phyloP scores from a whole-genome alignment of 2,113 vertebrate species.

The Girardinichthys multiradiatus region DNA sequence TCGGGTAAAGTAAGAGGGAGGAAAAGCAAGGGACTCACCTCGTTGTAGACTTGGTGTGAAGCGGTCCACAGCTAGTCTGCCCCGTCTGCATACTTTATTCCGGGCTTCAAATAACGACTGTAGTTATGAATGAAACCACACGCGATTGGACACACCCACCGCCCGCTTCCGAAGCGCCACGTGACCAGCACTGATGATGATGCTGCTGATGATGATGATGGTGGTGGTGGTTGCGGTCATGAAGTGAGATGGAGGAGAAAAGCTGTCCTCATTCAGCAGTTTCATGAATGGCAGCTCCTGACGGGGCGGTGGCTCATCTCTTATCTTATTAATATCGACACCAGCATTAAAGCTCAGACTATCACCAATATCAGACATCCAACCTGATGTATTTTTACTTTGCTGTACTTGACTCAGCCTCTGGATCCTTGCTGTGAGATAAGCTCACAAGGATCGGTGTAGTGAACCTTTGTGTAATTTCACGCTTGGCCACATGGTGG shows the following conservation, averaged over 20 bases:
- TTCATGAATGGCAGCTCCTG: slow-evolving; percentile 46
- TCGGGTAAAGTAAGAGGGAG: neutral
- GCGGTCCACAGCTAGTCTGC: slow-evolving; percentile 61
- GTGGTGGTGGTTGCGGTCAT: slow-evolving; percentile 42
- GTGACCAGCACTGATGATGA: slow-evolving; percentile 61
- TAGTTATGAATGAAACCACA: slow-evolving; percentile 86
- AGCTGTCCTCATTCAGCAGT: slow-evolving; percentile 45
- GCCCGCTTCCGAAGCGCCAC: slow-evolving; percentile 65
- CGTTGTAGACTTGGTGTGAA: slow-evolving; percentile 53
- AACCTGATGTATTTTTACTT: neutral
- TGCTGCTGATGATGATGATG: slow-evolving; percentile 54
- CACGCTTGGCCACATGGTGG: slow-evolving; percentile 33
- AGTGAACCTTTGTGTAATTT: slow-evolving; percentile 27
- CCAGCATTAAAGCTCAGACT: neutral
- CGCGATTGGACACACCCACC: slow-evolving; percentile 80
- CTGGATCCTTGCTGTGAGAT: neutral
- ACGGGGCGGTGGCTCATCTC: neutral
- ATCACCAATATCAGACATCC: neutral
- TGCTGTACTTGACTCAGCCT: neutral
- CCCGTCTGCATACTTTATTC: slow-evolving; percentile 76
- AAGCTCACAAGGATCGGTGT: neutral
- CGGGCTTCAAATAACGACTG: slow-evolving; percentile 68
- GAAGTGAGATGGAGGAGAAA: slow-evolving; percentile 56
- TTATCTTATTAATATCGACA: no score
- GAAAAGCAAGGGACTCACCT: slow-evolving; percentile 68